These are phyloP conservation scores for Drosophila histrio DNA, from an alignment of 2,888 invertebrate genomes.

Conservation along the genomic window DNA sequence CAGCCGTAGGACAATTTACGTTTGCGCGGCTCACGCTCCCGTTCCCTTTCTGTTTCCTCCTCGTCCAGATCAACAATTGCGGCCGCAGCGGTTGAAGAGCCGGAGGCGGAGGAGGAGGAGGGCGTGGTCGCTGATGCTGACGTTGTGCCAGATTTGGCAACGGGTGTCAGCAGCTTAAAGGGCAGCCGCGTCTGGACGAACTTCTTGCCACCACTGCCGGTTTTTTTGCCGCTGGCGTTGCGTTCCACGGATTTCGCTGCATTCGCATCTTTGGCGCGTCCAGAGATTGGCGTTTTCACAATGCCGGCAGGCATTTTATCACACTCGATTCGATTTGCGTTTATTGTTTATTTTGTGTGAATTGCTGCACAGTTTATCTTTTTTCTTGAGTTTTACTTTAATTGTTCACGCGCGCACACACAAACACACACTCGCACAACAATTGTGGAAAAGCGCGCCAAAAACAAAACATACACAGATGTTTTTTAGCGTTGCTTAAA, in stretches of 20 bases:
- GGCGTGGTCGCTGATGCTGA: background rate
- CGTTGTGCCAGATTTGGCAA: conserved; percentile 24
- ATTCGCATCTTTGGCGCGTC: conserved; percentile 42
- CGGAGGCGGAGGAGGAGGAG: background rate
- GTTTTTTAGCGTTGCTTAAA: conserved; percentile 24
- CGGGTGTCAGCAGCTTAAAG: conserved; percentile 85
- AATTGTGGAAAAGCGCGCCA: conserved; percentile 44
- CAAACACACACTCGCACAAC: conserved; percentile 36
- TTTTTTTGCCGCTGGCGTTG: conserved; percentile 9
- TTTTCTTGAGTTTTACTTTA: background rate
- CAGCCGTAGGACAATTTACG: conserved; percentile 77
- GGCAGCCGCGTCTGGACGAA: conserved; percentile 87
- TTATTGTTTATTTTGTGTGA: background rate
- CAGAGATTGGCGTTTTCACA: conserved; percentile 59
- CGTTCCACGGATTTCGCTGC: conserved; percentile 41
- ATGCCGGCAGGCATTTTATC: conserved; percentile 46
- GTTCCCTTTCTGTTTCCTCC: background rate
- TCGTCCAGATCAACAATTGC: conserved; percentile 11
- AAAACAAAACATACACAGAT: conserved; percentile 40
- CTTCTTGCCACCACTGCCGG: conserved; percentile 84
- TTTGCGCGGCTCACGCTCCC: conserved; percentile 65
- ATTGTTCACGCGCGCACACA: conserved; percentile 10
- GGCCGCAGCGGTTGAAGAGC: background rate
- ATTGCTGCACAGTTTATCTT: background rate
- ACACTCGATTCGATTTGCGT: background rate